Percentiles rank a stretch among this genome's conserved stretches.
Conservation (phyloP, 2,888 invertebrate species). For the Tachina lurida region DNA sequence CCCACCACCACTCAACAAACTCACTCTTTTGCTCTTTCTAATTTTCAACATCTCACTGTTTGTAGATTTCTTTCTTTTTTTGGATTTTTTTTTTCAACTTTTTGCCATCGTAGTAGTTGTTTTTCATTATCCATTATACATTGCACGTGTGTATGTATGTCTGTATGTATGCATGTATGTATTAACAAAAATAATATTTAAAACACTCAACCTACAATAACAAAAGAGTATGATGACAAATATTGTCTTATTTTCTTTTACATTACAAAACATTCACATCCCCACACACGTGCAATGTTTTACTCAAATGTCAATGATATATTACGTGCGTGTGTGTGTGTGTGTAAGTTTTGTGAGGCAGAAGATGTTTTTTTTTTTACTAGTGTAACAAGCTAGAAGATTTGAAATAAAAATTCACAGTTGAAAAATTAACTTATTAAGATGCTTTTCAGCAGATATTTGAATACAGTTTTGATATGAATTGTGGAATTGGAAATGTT, state of each 20-base stretch:
- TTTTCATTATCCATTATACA: conserved; percentile 23
- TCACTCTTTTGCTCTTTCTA: conserved; percentile 22
- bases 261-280: not conserved
- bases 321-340: not conserved
- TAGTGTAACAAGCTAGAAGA: conserved; percentile 25
- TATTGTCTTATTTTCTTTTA: conserved; percentile 38
- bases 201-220: conserved; percentile 56
- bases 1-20: conserved; percentile 18
- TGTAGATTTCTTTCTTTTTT: not conserved
- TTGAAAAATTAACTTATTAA: conserved; percentile 37
- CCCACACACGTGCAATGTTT: not conserved
- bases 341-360: not conserved
- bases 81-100: conserved; percentile 14
- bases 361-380: conserved; percentile 1
- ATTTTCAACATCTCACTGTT: conserved; percentile 9
- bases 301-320: conserved; percentile 35
- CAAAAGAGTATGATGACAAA: conserved; percentile 42
- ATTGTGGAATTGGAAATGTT: too few relatives aligned
- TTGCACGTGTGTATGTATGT: not conserved
- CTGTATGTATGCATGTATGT: not conserved
- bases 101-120: conserved; percentile 38
- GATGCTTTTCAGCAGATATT: not conserved
- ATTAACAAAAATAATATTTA: conserved; percentile 58
- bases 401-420: conserved; percentile 39
- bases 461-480: too few relatives aligned